Evolutionary conservation across 2,113 vertebrate genomes (phyloP).

Genomic region (Actenoides hombroni): DNA sequence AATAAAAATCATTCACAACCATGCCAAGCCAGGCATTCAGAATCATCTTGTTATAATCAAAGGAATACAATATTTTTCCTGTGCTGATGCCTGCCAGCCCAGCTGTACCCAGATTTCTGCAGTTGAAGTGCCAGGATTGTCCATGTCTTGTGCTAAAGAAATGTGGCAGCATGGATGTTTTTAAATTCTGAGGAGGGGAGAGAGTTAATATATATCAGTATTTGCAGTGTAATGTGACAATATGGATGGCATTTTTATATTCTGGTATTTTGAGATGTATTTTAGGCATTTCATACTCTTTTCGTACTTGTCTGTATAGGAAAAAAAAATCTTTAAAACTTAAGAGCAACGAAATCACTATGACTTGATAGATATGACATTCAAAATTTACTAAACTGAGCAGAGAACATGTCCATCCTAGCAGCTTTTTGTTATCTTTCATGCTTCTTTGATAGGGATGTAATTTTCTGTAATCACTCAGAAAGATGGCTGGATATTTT

Average conservation of each 20-base stretch:
- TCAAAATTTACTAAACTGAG: constrained; percentile 19
- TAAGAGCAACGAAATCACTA: not conserved
- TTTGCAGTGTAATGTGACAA: not conserved
- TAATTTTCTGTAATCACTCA: constrained; percentile 56
- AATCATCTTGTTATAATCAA: not conserved
- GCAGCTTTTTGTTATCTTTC: constrained; percentile 33
- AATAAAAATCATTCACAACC: not conserved
- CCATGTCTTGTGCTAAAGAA: not conserved
- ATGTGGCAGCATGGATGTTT: not conserved
- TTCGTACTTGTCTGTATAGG: not conserved
- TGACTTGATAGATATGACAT: not conserved
- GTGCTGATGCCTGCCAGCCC: not conserved
- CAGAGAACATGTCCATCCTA: constrained; percentile 2
- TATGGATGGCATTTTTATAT: not conserved
- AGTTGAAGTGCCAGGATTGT: not conserved
- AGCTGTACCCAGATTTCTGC: not conserved
- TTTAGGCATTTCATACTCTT: not conserved
- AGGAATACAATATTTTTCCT: not conserved
- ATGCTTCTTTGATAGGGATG: constrained; percentile 13
- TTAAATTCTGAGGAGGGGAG: not conserved
- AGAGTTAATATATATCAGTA: not conserved
- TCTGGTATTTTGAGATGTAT: not conserved
- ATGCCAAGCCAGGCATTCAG: not conserved
- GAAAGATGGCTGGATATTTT: constrained; percentile 55
- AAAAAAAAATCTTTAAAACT: not conserved